Conservation (phyloP, 2,113 vertebrate genomes). For the Psophia crepitans region DNA sequence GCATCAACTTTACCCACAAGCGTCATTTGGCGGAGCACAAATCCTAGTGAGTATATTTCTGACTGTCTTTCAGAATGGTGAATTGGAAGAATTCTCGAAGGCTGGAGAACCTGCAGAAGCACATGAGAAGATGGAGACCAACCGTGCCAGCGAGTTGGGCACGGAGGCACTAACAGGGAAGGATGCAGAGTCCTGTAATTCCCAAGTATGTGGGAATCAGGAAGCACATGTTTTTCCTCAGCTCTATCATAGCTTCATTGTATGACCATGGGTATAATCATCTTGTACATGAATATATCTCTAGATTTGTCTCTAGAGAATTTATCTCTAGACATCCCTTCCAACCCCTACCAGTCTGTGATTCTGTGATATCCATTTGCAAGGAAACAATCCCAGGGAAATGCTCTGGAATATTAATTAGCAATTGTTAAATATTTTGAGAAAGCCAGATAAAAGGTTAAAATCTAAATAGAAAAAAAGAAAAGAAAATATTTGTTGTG, state of each 20-base stretch:
- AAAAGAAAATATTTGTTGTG: not conserved
- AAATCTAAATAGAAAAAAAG: not conserved
- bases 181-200: not conserved
- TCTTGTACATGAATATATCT: rapidly evolving
- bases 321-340: no score
- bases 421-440: not conserved
- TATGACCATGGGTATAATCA: not conserved
- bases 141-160: not conserved
- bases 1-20: not conserved
- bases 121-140: not conserved
- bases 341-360: no score
- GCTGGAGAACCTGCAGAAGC: not conserved
- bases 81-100: not conserved
- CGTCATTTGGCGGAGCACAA: not conserved
- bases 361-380: not conserved
- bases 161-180: not conserved
- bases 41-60: not conserved
- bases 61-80: not conserved
- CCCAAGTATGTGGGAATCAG: not conserved
- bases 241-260: not conserved
- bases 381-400: not conserved
- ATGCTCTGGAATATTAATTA: not conserved
- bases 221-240: not conserved
- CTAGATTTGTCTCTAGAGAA: no score
- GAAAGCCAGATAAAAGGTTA: not conserved